Evolutionary conservation across 2,888 invertebrate genomes (phyloP).

Genomic region (Drosophila recens): DNA sequence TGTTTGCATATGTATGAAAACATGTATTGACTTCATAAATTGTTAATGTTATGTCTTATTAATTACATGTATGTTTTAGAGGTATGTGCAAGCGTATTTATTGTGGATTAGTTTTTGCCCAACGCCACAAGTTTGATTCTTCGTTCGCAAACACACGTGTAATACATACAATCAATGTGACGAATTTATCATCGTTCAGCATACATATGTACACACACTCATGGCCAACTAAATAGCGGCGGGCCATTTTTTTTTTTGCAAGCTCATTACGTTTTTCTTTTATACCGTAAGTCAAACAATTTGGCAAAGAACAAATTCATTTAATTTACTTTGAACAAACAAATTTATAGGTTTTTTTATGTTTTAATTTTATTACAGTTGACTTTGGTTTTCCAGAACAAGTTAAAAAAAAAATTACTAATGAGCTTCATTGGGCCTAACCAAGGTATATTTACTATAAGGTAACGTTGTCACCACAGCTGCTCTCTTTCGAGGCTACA

Average conservation of each 20-base stretch:
- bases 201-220: neutral
- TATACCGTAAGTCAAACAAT: neutral
- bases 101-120: neutral
- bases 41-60: too few relatives aligned
- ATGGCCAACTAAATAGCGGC: neutral
- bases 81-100: neutral
- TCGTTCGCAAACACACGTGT: constrained; percentile 1
- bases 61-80: neutral
- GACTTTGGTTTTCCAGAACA: too few relatives aligned
- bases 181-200: neutral
- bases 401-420: too few relatives aligned
- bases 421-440: too few relatives aligned
- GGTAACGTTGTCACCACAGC: too few relatives aligned
- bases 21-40: too few relatives aligned
- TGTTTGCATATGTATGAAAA: constrained; percentile 9
- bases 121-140: neutral
- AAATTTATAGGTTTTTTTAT: too few relatives aligned
- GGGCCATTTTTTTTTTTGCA: neutral
- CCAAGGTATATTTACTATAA: too few relatives aligned
- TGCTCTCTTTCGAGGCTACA: too few relatives aligned
- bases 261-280: neutral
- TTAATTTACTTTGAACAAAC: too few relatives aligned
- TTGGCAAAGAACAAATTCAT: too few relatives aligned
- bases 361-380: too few relatives aligned
- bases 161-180: constrained; percentile 1